These are phyloP conservation scores for Nemoura dubitans DNA, from an alignment of 2,888 invertebrate genomes.

Conservation along the genomic window DNA sequence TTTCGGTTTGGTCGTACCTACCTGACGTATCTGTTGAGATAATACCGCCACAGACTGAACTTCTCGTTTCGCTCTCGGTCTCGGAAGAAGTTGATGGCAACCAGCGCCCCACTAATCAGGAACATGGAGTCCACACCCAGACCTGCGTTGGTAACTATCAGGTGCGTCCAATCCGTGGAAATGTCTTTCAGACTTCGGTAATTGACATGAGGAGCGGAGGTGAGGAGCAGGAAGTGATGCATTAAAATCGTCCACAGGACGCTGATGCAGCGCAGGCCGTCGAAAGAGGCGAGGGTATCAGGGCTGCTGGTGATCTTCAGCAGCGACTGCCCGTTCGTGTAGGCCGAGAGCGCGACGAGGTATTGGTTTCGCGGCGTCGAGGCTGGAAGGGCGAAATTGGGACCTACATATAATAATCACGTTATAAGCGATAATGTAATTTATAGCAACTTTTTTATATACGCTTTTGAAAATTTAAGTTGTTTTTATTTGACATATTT, in stretches of 20 bases:
- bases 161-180: background rate
- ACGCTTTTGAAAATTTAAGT: too few species aligned
- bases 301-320: background rate
- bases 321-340: background rate
- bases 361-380: background rate
- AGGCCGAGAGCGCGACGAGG: background rate
- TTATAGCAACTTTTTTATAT: too few species aligned
- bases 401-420: too few species aligned
- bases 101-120: background rate
- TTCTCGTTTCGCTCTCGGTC: background rate
- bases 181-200: background rate
- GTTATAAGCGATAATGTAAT: too few species aligned
- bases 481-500: too few species aligned
- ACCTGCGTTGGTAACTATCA: background rate
- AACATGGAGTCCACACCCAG: background rate
- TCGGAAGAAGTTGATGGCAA: background rate
- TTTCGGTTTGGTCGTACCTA: background rate
- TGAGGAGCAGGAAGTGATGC: background rate
- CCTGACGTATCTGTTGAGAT: background rate
- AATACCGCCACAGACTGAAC: background rate
- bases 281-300: background rate
- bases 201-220: background rate
- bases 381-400: too few species aligned
- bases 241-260: background rate
- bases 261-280: conserved; percentile 9